Percentiles rank a stretch among this genome's conserved stretches.
phyloP scores from a whole-genome alignment of 2,797 vertebrate genomes.

The Nasua narica region DNA sequence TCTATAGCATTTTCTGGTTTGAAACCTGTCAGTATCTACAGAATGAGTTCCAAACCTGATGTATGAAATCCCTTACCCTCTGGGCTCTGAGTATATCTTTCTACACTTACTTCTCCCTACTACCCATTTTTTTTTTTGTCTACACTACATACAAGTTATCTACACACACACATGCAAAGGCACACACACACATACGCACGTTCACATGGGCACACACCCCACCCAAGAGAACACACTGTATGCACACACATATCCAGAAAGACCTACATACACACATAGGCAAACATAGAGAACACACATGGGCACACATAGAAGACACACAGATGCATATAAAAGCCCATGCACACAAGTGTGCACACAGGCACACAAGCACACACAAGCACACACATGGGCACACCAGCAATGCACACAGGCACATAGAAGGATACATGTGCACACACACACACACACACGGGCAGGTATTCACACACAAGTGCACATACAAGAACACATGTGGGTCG shows the following conservation, averaged over 20 bases:
- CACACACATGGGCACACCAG: not conserved
- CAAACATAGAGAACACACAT: not conserved
- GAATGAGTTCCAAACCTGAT: not conserved
- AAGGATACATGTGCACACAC: not conserved
- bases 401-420: not conserved
- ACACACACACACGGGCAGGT: too few relatives aligned
- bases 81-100: not conserved
- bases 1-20: not conserved
- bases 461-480: not conserved
- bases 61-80: not conserved
- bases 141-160: not conserved
- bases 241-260: not conserved
- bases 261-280: not conserved
- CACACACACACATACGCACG: not conserved
- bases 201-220: not conserved
- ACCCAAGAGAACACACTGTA: not conserved
- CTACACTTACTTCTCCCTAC: not conserved
- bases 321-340: not conserved
- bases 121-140: not conserved
- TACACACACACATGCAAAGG: not conserved
- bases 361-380: too few relatives aligned
- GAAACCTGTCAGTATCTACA: not conserved
- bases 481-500: not conserved
- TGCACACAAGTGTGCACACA: not conserved
- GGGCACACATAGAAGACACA: not conserved